Evolutionary conservation across 2,113 vertebrate genomes (phyloP).

Genomic region (Anolis sagrei): DNA sequence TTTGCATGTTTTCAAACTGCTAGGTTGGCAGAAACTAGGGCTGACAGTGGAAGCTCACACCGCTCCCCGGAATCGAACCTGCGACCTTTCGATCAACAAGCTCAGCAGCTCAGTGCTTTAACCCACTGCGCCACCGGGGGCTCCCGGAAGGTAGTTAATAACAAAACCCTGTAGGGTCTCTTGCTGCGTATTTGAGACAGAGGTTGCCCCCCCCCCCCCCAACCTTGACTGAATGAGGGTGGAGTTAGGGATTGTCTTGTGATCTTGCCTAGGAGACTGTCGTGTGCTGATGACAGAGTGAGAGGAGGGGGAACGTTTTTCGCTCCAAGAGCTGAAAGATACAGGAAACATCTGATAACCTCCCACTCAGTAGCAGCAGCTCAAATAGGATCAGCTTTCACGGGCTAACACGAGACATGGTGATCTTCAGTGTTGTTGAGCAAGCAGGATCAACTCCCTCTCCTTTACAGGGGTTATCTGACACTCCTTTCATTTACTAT

Average conservation of each 20-base stretch:
- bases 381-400: slow-evolving; percentile 18
- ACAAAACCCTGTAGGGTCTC: not conserved
- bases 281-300: not conserved
- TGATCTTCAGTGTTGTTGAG: slow-evolving; percentile 42
- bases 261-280: too few species aligned
- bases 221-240: not conserved
- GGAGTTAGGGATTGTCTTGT: too few species aligned
- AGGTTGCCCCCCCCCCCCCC: not conserved
- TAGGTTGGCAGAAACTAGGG: too few species aligned
- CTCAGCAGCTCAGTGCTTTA: too few species aligned
- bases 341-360: slow-evolving; percentile 50
- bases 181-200: not conserved
- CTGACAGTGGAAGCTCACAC: too few species aligned
- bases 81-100: too few species aligned
- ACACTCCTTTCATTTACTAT: not conserved
- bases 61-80: too few species aligned
- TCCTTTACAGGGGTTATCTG: slow-evolving; percentile 39
- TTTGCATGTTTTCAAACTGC: too few species aligned
- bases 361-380: slow-evolving; percentile 56
- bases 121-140: too few species aligned
- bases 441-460: not conserved
- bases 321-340: slow-evolving; percentile 33
- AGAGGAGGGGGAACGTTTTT: slow-evolving; percentile 19
- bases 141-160: too few species aligned
- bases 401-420: slow-evolving; percentile 28